Conservation (phyloP, 2,797 vertebrate species). For the Eurystomus glaucurus region DNA sequence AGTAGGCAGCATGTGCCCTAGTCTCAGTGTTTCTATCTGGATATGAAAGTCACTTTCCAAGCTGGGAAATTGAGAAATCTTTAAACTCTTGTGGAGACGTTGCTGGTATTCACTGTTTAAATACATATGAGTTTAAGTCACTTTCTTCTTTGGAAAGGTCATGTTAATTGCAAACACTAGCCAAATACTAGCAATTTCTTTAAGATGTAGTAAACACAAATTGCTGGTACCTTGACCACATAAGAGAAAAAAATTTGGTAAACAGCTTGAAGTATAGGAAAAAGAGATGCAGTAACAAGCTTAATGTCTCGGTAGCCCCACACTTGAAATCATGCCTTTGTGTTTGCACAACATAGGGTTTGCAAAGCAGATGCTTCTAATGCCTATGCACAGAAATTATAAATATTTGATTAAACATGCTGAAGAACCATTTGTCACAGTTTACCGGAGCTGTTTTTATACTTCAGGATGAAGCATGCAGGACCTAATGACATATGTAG, state of each 20-base stretch:
- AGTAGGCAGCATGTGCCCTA: background rate
- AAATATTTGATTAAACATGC: background rate
- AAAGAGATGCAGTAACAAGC: background rate
- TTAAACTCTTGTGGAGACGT: background rate
- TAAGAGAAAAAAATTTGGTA: constrained; percentile 11
- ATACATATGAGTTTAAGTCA: constrained; percentile 9
- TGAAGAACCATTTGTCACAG: background rate
- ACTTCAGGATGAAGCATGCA: background rate
- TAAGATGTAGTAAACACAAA: background rate
- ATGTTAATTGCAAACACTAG: background rate
- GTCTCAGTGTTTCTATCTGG: background rate
- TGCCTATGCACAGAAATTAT: background rate
- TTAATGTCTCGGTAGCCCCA: background rate
- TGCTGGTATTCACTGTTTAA: background rate
- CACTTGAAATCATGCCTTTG: rapidly evolving
- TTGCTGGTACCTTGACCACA: background rate
- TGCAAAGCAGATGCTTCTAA: constrained; percentile 9
- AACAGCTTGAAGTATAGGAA: background rate
- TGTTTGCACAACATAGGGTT: background rate
- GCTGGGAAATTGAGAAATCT: background rate
- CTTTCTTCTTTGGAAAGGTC: constrained; percentile 8
- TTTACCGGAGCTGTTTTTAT: background rate
- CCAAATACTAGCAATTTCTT: background rate
- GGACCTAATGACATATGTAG: background rate
- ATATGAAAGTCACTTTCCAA: background rate